Evolutionary conservation across 2,888 invertebrate genomes (phyloP).

Genomic region (Agriotes lineatus): DNA sequence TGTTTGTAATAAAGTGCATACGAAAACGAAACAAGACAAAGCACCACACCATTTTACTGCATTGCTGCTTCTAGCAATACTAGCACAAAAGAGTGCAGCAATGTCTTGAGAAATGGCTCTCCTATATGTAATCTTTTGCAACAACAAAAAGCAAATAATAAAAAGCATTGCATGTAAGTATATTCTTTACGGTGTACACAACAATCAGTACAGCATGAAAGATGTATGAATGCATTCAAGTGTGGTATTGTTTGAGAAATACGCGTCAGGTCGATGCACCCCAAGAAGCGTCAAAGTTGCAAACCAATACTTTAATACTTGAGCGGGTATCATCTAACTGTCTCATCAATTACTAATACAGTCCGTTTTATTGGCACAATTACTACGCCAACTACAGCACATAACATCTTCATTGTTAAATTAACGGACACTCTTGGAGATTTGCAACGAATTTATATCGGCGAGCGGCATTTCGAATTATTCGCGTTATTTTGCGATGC

Average conservation of each 20-base stretch:
- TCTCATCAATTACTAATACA: slow-evolving; percentile 12
- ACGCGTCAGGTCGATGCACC: slow-evolving; percentile 30
- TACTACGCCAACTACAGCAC: neutral
- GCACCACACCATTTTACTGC: too few relatives aligned
- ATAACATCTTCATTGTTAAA: neutral
- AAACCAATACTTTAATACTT: slow-evolving; percentile 3
- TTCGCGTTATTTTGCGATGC: neutral
- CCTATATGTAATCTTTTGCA: neutral
- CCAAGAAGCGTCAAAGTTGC: slow-evolving; percentile 12
- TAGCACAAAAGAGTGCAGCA: too few relatives aligned
- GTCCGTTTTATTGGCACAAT: neutral
- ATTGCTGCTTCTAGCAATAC: too few relatives aligned
- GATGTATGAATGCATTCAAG: slow-evolving; percentile 32
- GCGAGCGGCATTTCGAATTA: neutral
- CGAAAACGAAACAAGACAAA: too few relatives aligned
- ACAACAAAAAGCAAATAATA: neutral
- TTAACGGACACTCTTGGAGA: neutral
- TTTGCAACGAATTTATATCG: neutral
- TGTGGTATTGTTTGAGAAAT: slow-evolving; percentile 29
- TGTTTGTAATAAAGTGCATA: too few relatives aligned
- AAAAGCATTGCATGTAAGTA: neutral
- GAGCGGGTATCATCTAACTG: slow-evolving; percentile 13
- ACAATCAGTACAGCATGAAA: slow-evolving; percentile 24
- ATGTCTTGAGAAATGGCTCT: neutral
- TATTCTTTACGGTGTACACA: slow-evolving; percentile 22